Percentiles rank a stretch among this genome's conserved stretches.
Conservation (phyloP, 2,888 invertebrate genomes). For the Brachypalpus laphriformis region DNA sequence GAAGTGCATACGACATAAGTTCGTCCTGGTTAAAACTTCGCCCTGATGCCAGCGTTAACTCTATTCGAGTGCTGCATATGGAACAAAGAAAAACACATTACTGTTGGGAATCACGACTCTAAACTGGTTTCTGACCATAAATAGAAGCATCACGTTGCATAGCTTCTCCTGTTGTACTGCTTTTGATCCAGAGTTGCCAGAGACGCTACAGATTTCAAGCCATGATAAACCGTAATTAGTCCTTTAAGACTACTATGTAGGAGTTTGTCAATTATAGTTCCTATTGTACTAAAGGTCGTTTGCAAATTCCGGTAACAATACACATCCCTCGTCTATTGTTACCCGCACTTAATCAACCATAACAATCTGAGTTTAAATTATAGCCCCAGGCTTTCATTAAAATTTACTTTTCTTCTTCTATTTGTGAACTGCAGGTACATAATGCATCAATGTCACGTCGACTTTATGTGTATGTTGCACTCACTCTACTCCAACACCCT, state of each 20-base stretch:
- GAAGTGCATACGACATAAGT: too few species aligned
- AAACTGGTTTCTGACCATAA: too few species aligned
- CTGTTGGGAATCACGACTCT: too few species aligned
- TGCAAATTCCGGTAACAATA: not conserved
- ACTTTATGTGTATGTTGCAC: not conserved
- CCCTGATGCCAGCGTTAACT: too few species aligned
- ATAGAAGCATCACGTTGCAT: too few species aligned
- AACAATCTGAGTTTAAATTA: constrained; percentile 31
- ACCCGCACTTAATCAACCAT: constrained; percentile 6
- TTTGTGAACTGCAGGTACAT: constrained; percentile 2
- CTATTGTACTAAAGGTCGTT: not conserved
- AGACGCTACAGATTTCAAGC: too few species aligned
- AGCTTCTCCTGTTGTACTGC: too few species aligned
- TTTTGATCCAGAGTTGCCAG: too few species aligned
- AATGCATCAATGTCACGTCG: constrained; percentile 30
- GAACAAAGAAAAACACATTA: too few species aligned
- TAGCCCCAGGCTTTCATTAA: constrained; percentile 21
- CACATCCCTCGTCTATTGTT: not conserved
- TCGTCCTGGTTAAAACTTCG: too few species aligned
- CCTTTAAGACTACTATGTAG: not conserved
- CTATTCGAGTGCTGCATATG: too few species aligned
- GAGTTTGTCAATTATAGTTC: not conserved
- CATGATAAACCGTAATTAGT: not conserved
- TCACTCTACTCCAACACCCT: not conserved
- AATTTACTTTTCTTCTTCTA: constrained; percentile 20